Percentiles rank a stretch among this genome's conserved stretches.
Evolutionary conservation across 2,113 vertebrate genomes (phyloP).

Genomic region (Laticauda laticaudata): DNA sequence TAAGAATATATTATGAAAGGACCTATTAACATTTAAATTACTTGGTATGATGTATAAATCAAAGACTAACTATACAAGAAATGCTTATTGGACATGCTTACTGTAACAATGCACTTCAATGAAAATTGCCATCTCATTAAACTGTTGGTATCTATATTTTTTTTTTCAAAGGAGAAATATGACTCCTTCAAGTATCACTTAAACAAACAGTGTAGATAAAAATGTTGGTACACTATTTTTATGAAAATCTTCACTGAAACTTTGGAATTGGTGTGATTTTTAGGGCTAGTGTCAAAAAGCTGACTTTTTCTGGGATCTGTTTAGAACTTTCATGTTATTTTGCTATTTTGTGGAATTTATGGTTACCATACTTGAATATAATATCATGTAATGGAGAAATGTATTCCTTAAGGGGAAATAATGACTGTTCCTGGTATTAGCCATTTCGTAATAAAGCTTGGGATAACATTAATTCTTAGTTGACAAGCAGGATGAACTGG

Average conservation of each 20-base stretch:
- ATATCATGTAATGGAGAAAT: not conserved
- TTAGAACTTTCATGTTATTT: accelerated
- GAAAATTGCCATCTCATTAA: not conserved
- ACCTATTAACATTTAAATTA: not conserved
- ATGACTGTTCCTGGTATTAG: constrained; percentile 39
- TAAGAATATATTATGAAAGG: not conserved
- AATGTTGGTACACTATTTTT: not conserved
- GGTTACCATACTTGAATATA: not conserved
- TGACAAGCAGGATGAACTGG: constrained; percentile 67
- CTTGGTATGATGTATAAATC: not conserved
- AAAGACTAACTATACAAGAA: not conserved
- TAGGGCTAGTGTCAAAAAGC: not conserved
- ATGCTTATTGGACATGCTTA: not conserved
- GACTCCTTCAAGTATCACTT: not conserved
- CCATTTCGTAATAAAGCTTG: constrained; percentile 7
- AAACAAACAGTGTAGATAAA: not conserved
- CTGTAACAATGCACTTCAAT: not conserved
- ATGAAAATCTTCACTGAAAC: accelerated
- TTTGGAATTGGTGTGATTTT: not conserved
- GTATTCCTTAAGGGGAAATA: constrained; percentile 1
- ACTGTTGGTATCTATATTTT: not conserved
- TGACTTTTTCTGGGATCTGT: accelerated
- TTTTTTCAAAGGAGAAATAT: not conserved
- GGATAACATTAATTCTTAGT: constrained; percentile 29
- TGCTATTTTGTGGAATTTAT: accelerated